Evolutionary conservation across 2,888 invertebrate genomes (phyloP).

Genomic region (Rhagonycha lutea): DNA sequence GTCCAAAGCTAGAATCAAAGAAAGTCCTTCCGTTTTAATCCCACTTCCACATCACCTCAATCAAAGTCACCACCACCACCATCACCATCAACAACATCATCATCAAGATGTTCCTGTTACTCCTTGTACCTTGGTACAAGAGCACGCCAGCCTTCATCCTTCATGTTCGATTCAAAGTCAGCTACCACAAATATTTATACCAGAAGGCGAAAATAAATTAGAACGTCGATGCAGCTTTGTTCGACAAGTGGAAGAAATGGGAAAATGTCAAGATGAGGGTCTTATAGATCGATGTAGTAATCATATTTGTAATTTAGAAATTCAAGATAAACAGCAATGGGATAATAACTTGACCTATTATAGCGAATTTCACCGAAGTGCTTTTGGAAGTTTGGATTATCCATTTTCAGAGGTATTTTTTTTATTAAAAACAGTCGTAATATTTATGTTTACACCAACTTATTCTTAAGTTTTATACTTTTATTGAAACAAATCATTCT

Average conservation of each 20-base stretch:
- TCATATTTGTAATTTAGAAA: conserved; percentile 55
- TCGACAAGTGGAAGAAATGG: conserved; percentile 57
- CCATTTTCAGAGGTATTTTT: conserved; percentile 54
- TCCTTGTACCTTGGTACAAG: conserved; percentile 45
- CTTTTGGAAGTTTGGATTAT: conserved; percentile 55
- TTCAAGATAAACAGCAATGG: conserved; percentile 50
- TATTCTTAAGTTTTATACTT: not conserved
- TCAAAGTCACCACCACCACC: conserved; percentile 47
- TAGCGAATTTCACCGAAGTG: conserved; percentile 48
- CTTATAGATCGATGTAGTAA: conserved; percentile 50
- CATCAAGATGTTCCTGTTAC: conserved; percentile 58
- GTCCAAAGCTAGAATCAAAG: conserved; percentile 47
- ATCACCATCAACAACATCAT: conserved; percentile 59
- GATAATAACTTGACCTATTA: conserved; percentile 47
- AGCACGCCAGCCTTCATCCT: conserved; percentile 34
- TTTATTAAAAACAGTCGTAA: not conserved
- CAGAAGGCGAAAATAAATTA: conserved; percentile 47
- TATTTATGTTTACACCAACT: not conserved
- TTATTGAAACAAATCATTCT: not conserved
- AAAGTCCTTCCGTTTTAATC: conserved; percentile 58
- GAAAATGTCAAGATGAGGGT: conserved; percentile 46
- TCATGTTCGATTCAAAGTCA: conserved; percentile 55
- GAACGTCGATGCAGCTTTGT: conserved; percentile 58
- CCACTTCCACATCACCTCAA: conserved; percentile 49
- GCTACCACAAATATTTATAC: conserved; percentile 61